Evolutionary conservation across 2,888 invertebrate genomes (phyloP).

Genomic region (Phaedon cochleariae): DNA sequence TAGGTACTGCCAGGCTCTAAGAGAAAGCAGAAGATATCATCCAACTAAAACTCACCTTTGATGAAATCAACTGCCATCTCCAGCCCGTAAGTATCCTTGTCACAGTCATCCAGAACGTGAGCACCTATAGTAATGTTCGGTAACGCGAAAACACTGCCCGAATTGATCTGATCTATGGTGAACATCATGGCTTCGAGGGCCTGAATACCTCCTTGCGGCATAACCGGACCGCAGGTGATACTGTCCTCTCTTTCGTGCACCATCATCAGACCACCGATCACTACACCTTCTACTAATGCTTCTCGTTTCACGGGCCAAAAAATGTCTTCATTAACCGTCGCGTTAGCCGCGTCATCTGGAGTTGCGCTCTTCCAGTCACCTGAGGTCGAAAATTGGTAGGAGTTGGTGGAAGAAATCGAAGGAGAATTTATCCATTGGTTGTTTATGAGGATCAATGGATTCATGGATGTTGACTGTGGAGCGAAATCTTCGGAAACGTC

Average conservation of each 20-base stretch:
- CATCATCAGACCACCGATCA: slow-evolving; percentile 94
- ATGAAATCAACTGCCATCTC: slow-evolving; percentile 97
- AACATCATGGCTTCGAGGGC: slow-evolving; percentile 93
- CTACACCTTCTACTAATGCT: slow-evolving; percentile 86
- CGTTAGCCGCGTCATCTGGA: no score
- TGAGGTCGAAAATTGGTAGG: no score
- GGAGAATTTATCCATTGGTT: no score
- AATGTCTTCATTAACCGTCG: no score
- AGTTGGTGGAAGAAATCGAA: no score
- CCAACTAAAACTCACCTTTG: slow-evolving; percentile 77
- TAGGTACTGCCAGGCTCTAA: no score
- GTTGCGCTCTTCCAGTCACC: no score
- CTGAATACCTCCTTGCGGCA: slow-evolving; percentile 92
- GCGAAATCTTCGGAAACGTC: no score
- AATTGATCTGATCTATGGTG: slow-evolving; percentile 84
- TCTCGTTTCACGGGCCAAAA: slow-evolving; percentile 91
- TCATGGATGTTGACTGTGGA: no score
- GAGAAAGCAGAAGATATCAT: no score
- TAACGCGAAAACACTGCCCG: slow-evolving; percentile 69
- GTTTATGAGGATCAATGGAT: no score
- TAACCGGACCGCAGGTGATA: slow-evolving; percentile 89
- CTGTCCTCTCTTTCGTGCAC: slow-evolving; percentile 90
- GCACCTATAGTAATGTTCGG: slow-evolving; percentile 86
- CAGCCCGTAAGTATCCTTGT: slow-evolving; percentile 93
- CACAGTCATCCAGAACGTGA: slow-evolving; percentile 92